Percentiles rank a stretch among this genome's conserved stretches.
phyloP scores from a whole-genome alignment of 2,113 vertebrate genomes.

The Pavo muticus region DNA sequence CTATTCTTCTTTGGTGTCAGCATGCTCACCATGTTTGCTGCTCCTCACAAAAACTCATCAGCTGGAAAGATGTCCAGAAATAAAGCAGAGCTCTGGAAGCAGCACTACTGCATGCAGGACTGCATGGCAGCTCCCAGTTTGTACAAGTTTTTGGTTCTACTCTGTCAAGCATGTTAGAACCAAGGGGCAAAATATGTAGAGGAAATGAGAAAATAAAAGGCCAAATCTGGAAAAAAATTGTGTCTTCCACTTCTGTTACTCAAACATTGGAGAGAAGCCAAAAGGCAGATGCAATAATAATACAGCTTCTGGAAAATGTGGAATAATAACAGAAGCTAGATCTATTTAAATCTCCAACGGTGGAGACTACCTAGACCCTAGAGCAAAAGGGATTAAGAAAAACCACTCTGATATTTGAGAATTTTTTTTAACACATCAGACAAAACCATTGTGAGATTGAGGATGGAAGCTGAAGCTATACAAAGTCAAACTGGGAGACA shows the following conservation, averaged over 20 bases:
- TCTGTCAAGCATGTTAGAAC: neutral
- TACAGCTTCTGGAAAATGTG: neutral
- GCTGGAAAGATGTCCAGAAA: neutral
- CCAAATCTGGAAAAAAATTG: neutral
- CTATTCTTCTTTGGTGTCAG: neutral
- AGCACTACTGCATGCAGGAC: neutral
- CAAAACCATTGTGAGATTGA: neutral
- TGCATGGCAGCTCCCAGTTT: neutral
- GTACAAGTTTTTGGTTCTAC: neutral
- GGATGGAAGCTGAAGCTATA: neutral
- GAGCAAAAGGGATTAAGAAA: neutral
- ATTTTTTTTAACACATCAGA: neutral
- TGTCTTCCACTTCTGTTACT: neutral
- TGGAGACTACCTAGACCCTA: neutral
- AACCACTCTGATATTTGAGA: too few species aligned
- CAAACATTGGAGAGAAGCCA: neutral
- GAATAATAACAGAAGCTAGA: neutral
- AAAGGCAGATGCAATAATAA: neutral
- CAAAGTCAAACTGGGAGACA: neutral
- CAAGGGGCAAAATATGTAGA: neutral
- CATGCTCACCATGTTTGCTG: neutral
- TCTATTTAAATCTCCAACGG: neutral
- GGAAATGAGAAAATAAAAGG: constrained; percentile 14
- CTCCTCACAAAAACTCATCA: neutral
- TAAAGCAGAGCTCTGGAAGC: neutral